phyloP scores from a whole-genome alignment of 2,113 vertebrate genomes.

The Ctenomys sociabilis region DNA sequence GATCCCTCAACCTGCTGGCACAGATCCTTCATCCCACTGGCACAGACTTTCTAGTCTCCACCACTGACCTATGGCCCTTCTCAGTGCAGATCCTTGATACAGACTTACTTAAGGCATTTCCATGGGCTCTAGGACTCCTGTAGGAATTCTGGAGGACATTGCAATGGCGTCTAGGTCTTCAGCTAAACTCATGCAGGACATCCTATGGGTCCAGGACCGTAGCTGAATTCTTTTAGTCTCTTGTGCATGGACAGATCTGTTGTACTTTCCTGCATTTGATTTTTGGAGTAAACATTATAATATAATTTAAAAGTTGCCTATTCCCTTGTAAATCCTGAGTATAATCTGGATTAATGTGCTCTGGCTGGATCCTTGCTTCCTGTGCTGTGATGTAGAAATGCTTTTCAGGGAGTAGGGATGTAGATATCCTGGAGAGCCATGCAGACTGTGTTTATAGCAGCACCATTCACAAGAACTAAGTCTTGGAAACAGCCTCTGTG shows the following conservation, averaged over 20 bases:
- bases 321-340: neutral
- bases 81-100: neutral
- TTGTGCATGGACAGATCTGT: neutral
- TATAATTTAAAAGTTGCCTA: neutral
- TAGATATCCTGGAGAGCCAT: neutral
- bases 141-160: too few species aligned
- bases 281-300: neutral
- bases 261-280: neutral
- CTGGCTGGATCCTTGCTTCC: neutral
- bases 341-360: neutral
- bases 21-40: neutral
- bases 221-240: neutral
- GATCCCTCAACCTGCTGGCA: neutral
- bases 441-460: neutral
- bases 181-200: neutral
- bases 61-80: neutral
- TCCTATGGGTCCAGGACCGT: neutral
- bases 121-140: neutral
- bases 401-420: neutral
- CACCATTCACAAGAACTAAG: neutral
- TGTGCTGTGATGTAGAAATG: neutral
- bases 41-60: neutral
- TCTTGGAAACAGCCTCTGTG: neutral
- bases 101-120: neutral
- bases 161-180: neutral